Conservation (phyloP, 2,797 vertebrate species). For the Gorsachius magnificus region DNA sequence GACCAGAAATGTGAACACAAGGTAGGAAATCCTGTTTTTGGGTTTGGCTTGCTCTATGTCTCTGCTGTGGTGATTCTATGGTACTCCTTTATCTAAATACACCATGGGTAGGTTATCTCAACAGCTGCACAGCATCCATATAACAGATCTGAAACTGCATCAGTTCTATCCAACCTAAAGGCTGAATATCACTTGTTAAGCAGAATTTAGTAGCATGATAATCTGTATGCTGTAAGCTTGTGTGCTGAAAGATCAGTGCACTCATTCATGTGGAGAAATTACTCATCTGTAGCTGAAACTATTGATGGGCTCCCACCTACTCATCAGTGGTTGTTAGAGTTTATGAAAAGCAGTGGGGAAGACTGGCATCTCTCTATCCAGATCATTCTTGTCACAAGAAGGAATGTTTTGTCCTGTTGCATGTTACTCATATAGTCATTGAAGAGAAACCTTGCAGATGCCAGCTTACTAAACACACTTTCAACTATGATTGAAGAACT, state of each 20-base stretch:
- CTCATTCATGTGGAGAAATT: neutral
- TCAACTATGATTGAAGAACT: neutral
- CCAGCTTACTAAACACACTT: neutral
- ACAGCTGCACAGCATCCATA: fast-evolving
- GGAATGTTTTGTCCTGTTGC: neutral
- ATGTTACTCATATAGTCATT: neutral
- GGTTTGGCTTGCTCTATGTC: neutral
- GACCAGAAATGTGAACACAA: constrained; percentile 99
- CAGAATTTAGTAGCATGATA: neutral
- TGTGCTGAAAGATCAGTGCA: neutral
- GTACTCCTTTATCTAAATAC: neutral
- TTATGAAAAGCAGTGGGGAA: neutral
- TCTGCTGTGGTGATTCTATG: neutral
- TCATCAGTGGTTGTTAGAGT: neutral
- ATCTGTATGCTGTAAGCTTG: neutral
- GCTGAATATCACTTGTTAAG: neutral
- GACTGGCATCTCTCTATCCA: neutral
- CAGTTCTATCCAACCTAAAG: neutral
- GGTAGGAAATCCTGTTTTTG: constrained; percentile 74
- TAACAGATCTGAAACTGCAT: neutral
- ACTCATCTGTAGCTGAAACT: neutral
- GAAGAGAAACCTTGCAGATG: neutral
- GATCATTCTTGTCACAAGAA: neutral
- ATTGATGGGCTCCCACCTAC: neutral
- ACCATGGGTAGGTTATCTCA: neutral